These are phyloP conservation scores for Oscheius onirici DNA, from an alignment of 2,888 invertebrate species.

Conservation along the genomic window DNA sequence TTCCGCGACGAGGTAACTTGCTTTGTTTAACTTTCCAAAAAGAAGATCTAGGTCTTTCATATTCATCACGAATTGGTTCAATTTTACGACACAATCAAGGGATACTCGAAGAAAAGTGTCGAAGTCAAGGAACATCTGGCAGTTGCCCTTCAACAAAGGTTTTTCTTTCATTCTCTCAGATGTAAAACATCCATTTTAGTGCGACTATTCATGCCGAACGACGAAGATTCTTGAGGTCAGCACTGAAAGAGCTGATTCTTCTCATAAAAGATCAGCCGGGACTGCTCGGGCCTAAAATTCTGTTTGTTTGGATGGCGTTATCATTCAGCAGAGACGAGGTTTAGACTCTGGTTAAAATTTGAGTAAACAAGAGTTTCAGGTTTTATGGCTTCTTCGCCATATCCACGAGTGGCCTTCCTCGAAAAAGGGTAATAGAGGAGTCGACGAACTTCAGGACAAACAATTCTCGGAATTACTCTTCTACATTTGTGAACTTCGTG, in stretches of 20 bases:
- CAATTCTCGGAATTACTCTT: conserved; percentile 95
- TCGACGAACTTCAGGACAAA: conserved; percentile 73
- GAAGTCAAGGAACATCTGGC: conserved; percentile 95
- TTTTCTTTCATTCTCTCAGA: neutral
- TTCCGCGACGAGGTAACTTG: conserved; percentile 89
- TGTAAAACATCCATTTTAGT: conserved; percentile 28
- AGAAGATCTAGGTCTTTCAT: conserved; percentile 76
- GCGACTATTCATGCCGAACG: conserved; percentile 83
- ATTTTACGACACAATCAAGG: conserved; percentile 89
- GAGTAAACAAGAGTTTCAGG: conserved; percentile 25
- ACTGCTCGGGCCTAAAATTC: conserved; percentile 89
- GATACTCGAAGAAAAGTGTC: conserved; percentile 82
- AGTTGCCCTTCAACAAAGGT: conserved; percentile 88
- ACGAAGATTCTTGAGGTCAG: conserved; percentile 92
- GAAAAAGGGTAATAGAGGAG: conserved; percentile 76
- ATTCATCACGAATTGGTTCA: conserved; percentile 91
- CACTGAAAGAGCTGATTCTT: conserved; percentile 90
- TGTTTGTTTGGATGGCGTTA: conserved; percentile 94
- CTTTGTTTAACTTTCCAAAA: neutral
- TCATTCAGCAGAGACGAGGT: conserved; percentile 96
- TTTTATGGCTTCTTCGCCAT: conserved; percentile 90
- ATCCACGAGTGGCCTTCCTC: conserved; percentile 90
- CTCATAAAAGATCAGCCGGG: conserved; percentile 98
- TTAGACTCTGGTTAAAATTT: neutral
- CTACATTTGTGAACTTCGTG: conserved; percentile 94